These are phyloP conservation scores for Stenurella melanura DNA, from an alignment of 2,888 invertebrate species.

Conservation along the genomic window DNA sequence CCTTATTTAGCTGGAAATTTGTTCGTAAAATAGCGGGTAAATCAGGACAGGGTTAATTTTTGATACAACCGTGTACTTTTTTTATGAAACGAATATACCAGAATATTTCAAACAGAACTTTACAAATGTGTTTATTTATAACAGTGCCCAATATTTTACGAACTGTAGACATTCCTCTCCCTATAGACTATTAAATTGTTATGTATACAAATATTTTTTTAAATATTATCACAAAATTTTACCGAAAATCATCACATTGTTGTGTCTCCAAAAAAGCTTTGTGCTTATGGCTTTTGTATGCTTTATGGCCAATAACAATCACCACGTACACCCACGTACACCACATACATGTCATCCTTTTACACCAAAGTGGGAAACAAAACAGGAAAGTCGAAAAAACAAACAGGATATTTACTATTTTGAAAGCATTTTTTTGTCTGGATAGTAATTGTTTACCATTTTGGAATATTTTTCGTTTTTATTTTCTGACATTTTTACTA, in stretches of 20 bases:
- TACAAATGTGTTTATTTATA: slow-evolving; percentile 14
- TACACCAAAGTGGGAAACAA: slow-evolving; percentile 23
- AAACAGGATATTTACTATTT: not conserved
- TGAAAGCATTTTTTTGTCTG: slow-evolving; percentile 13
- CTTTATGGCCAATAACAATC: slow-evolving; percentile 36
- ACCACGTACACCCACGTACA: slow-evolving; percentile 21
- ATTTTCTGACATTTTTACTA: slow-evolving; percentile 37
- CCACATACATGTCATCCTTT: slow-evolving; percentile 29
- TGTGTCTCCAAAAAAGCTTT: slow-evolving; percentile 30
- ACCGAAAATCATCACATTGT: slow-evolving; percentile 34
- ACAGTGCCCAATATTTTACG: slow-evolving; percentile 58
- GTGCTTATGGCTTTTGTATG: slow-evolving; percentile 44
- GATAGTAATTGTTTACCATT: slow-evolving; percentile 20
- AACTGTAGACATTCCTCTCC: slow-evolving; percentile 65
- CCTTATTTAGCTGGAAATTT: slow-evolving; percentile 55
- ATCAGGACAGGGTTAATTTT: slow-evolving; percentile 43
- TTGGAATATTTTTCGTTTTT: slow-evolving; percentile 20
- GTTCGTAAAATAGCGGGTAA: slow-evolving; percentile 60
- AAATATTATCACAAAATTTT: slow-evolving; percentile 64
- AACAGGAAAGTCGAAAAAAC: not conserved
- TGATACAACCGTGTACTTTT: slow-evolving; percentile 25
- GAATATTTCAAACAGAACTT: slow-evolving; percentile 15
- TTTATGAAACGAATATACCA: slow-evolving; percentile 21
- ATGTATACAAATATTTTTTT: slow-evolving; percentile 68
- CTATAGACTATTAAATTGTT: slow-evolving; percentile 70